Percentiles rank a stretch among this genome's conserved stretches.
These are phyloP conservation scores for Leptestheria dahalacensis DNA, from an alignment of 1,140 invertebrate genomes.

Conservation along the genomic window DNA sequence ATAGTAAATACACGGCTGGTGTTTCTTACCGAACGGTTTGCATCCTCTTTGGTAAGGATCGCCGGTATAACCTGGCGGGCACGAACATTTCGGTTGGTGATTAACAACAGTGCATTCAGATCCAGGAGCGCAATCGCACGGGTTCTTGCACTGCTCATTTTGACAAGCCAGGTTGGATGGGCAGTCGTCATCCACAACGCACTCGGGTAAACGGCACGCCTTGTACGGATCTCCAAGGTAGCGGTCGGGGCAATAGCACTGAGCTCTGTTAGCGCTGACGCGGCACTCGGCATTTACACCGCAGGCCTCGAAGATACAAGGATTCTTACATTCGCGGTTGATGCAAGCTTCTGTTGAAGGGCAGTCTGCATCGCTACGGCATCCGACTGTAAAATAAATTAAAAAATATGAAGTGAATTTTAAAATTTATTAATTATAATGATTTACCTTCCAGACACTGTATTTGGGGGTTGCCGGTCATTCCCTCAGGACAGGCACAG, in stretches of 20 bases:
- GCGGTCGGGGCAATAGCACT: slow-evolving; percentile 65
- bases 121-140: slow-evolving; percentile 39
- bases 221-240: slow-evolving; percentile 66
- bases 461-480: slow-evolving; percentile 65
- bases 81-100: slow-evolving; percentile 28
- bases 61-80: slow-evolving; percentile 53
- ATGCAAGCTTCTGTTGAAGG: slow-evolving; percentile 64
- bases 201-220: slow-evolving; percentile 67
- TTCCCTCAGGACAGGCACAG: slow-evolving; percentile 67
- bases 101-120: slow-evolving; percentile 24
- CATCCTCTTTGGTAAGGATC: slow-evolving; percentile 42
- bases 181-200: slow-evolving; percentile 60
- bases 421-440: neutral
- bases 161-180: slow-evolving; percentile 51
- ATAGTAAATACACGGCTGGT: too few species aligned
- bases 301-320: slow-evolving; percentile 52
- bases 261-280: slow-evolving; percentile 52
- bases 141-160: slow-evolving; percentile 61
- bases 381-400: slow-evolving; percentile 50
- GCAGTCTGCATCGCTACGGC: slow-evolving; percentile 69
- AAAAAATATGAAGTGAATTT: too few species aligned
- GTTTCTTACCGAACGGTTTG: slow-evolving; percentile 13
- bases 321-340: slow-evolving; percentile 63
- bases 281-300: slow-evolving; percentile 63
- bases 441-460: slow-evolving; percentile 36